These are phyloP conservation scores for Tenodera sinensis DNA, from an alignment of 2,888 invertebrate genomes.

Conservation along the genomic window DNA sequence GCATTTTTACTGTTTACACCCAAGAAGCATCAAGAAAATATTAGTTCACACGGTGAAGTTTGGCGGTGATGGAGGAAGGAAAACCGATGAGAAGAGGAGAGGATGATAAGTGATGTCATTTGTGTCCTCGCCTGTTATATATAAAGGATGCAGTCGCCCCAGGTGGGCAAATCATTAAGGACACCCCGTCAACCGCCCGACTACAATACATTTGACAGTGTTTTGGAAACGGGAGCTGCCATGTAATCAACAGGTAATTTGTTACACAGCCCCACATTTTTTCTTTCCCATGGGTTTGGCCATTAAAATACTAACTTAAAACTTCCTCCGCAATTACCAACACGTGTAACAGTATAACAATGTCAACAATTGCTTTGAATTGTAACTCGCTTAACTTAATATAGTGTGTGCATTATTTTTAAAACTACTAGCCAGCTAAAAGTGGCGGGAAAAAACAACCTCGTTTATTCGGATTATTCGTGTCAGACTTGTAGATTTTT, in stretches of 20 bases:
- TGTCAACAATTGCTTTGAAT: not conserved
- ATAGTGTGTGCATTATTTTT: too few relatives aligned
- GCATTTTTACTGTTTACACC: not conserved
- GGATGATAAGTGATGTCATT: not conserved
- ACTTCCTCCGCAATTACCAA: not conserved
- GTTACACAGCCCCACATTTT: not conserved
- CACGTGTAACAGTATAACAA: not conserved
- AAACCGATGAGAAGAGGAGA: not conserved
- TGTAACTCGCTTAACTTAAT: too few relatives aligned
- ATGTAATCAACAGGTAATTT: slow-evolving; percentile 5
- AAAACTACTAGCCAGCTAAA: too few relatives aligned
- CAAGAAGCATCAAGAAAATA: not conserved
- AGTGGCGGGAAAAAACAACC: too few relatives aligned
- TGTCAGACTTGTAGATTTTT: too few relatives aligned
- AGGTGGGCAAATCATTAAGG: slow-evolving; percentile 1
- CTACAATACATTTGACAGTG: slow-evolving; percentile 2
- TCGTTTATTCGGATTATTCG: too few relatives aligned
- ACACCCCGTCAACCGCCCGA: not conserved
- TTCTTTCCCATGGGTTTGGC: not conserved
- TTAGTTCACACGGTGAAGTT: not conserved
- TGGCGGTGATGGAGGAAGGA: not conserved
- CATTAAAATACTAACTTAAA: not conserved
- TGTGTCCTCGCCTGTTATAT: not conserved
- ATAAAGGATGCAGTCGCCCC: not conserved
- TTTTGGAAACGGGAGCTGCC: not conserved